phyloP scores from a whole-genome alignment of 2,797 vertebrate species.

The Trichosurus vulpecula region DNA sequence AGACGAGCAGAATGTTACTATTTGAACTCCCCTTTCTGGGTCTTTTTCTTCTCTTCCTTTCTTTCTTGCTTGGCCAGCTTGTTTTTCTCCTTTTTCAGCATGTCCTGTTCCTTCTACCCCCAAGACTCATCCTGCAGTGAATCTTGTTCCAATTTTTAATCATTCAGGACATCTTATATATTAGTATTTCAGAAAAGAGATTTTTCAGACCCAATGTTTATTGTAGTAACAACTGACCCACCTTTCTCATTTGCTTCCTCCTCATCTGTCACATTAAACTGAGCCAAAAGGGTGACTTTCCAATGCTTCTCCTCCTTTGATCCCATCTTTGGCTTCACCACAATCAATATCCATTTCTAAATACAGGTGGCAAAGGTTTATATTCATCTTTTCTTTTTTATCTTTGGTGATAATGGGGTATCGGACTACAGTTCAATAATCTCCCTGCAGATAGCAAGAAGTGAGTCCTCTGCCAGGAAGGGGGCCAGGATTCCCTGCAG shows the following conservation, averaged over 20 bases:
- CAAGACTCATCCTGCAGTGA: constrained; percentile 92
- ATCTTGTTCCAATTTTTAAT: constrained; percentile 92
- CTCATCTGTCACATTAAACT: constrained; percentile 94
- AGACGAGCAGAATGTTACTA: constrained; percentile 86
- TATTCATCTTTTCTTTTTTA: constrained; percentile 89
- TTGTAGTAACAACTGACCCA: constrained; percentile 68
- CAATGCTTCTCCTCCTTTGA: constrained; percentile 90
- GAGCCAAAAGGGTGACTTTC: constrained; percentile 94
- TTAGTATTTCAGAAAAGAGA: constrained; percentile 96
- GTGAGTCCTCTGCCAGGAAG: constrained; percentile 92
- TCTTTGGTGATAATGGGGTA: constrained; percentile 79
- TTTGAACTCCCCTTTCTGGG: constrained; percentile 96
- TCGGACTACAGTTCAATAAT: constrained; percentile 93
- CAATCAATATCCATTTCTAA: constrained; percentile 97
- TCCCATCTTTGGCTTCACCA: constrained; percentile 93
- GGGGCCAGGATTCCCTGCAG: constrained; percentile 92
- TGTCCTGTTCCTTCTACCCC: constrained; percentile 97
- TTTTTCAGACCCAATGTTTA: constrained; percentile 84
- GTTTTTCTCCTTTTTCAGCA: constrained; percentile 95
- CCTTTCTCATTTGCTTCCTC: constrained; percentile 92
- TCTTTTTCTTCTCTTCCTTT: constrained; percentile 98
- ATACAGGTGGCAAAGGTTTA: constrained; percentile 95
- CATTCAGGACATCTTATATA: constrained; percentile 90
- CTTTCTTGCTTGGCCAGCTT: constrained; percentile 95
- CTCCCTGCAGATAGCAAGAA: constrained; percentile 91